phyloP scores from a whole-genome alignment of 1,140 invertebrate species.

The Panagrolaimus sp. region DNA sequence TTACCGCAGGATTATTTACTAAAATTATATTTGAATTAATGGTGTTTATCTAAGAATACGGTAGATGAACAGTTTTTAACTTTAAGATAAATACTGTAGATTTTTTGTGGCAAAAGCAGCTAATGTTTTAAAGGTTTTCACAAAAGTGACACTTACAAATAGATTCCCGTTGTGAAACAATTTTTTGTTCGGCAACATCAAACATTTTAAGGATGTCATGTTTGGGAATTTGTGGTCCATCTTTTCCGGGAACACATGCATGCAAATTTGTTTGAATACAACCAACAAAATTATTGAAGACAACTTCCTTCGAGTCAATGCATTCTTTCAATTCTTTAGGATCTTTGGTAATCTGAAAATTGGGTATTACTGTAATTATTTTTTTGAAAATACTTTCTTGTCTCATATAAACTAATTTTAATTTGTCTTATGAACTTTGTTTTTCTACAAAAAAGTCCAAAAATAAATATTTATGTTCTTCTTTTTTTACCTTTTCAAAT shows the following conservation, averaged over 20 bases:
- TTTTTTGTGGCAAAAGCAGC: constrained; percentile 38
- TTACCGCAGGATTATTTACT: constrained; percentile 12
- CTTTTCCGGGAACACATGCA: constrained; percentile 25
- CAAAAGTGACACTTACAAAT: constrained; percentile 37
- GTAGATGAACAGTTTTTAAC: constrained; percentile 13
- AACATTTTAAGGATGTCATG: constrained; percentile 53
- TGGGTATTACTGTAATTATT: constrained; percentile 1
- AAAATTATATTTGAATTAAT: neutral
- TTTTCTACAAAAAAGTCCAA: neutral
- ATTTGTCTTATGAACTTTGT: constrained; percentile 9
- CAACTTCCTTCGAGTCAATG: constrained; percentile 35
- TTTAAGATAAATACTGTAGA: constrained; percentile 27
- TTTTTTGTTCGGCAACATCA: constrained; percentile 41
- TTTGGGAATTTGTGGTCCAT: constrained; percentile 35
- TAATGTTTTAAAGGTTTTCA: neutral
- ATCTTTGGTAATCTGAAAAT: constrained; percentile 31
- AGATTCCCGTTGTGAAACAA: constrained; percentile 39
- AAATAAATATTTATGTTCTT: neutral
- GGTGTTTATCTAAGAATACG: constrained; percentile 8
- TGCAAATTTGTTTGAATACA: constrained; percentile 52
- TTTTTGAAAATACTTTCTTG: constrained; percentile 19
- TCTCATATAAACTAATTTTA: constrained; percentile 28
- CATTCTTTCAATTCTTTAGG: constrained; percentile 41
- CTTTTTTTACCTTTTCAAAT: constrained; percentile 29
- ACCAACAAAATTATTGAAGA: constrained; percentile 37